phyloP scores from a whole-genome alignment of 2,113 vertebrate genomes.

The Balaeniceps rex region DNA sequence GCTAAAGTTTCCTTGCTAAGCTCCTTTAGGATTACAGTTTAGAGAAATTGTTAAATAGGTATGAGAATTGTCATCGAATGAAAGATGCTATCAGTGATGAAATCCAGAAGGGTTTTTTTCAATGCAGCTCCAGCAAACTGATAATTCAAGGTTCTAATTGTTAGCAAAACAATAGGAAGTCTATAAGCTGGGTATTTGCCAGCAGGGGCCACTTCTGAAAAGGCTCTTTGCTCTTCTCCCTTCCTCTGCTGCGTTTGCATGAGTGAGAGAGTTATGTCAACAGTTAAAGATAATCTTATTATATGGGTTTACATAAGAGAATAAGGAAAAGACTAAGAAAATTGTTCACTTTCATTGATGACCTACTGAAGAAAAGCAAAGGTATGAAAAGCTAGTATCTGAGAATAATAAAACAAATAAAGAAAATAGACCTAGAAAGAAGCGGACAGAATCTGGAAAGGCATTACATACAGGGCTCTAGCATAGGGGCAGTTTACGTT shows the following conservation, averaged over 20 bases:
- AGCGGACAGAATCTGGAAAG: neutral
- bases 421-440: neutral
- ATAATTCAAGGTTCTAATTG: slow-evolving; percentile 20
- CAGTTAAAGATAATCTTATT: slow-evolving; percentile 14
- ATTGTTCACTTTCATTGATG: neutral
- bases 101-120: neutral
- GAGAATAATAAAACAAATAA: neutral
- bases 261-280: neutral
- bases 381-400: neutral
- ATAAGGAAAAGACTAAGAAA: neutral
- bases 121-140: neutral
- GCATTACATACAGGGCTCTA: neutral
- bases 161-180: slow-evolving; percentile 32
- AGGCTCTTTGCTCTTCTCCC: neutral
- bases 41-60: neutral
- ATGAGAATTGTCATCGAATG: neutral
- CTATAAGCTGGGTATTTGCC: neutral
- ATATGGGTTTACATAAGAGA: neutral
- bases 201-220: slow-evolving; percentile 35
- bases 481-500: neutral
- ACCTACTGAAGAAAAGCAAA: neutral
- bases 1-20: neutral
- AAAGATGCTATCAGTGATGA: neutral
- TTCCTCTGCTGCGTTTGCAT: neutral
- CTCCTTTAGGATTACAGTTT: neutral